A percentile compares a stretch with the other conserved stretches of the same genome.
Conservation (phyloP, 92 coral and sea anemone species). For the Zoanthus sociatus region DNA sequence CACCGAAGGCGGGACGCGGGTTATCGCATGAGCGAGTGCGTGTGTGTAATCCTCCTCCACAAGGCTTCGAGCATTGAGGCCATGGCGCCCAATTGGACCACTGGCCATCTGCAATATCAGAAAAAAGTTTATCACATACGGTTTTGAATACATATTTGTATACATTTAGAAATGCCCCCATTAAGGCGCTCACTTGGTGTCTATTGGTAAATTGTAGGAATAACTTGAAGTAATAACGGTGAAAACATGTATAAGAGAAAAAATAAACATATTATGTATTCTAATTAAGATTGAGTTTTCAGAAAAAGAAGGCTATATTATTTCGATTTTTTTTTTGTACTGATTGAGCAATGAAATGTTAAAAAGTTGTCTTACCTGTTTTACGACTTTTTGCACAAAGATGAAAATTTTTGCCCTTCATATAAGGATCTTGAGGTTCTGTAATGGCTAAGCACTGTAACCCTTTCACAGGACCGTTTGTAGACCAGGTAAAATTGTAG, state of each 20-base stretch:
- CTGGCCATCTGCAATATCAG: conserved; percentile 72
- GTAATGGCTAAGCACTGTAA: conserved; percentile 63
- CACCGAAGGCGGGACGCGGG: conserved; percentile 90
- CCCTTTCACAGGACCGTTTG: conserved; percentile 49
- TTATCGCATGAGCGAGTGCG: conserved; percentile 86
- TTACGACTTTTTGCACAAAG: conserved; percentile 70
- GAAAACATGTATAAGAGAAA: too few relatives aligned
- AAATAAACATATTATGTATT: too few relatives aligned
- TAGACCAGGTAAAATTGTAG: conserved; percentile 79
- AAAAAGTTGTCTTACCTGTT: conserved; percentile 28
- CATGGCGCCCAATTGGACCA: conserved; percentile 92
- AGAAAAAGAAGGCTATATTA: too few relatives aligned
- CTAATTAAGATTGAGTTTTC: neutral
- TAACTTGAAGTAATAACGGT: too few relatives aligned
- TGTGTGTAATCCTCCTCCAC: conserved; percentile 91
- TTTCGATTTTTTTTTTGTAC: too few relatives aligned
- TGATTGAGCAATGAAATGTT: neutral
- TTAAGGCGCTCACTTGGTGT: too few relatives aligned
- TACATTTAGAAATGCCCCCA: too few relatives aligned
- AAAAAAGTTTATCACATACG: too few relatives aligned
- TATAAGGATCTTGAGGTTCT: conserved; percentile 72
- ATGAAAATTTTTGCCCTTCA: conserved; percentile 58
- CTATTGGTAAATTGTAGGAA: too few relatives aligned
- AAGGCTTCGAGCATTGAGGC: conserved; percentile 76
- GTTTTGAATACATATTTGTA: too few relatives aligned